Evolutionary conservation across 2,797 vertebrate species (phyloP), one percentile per base, ranked within the genome.

Genomic region (Tolypeutes matacus): DNA sequence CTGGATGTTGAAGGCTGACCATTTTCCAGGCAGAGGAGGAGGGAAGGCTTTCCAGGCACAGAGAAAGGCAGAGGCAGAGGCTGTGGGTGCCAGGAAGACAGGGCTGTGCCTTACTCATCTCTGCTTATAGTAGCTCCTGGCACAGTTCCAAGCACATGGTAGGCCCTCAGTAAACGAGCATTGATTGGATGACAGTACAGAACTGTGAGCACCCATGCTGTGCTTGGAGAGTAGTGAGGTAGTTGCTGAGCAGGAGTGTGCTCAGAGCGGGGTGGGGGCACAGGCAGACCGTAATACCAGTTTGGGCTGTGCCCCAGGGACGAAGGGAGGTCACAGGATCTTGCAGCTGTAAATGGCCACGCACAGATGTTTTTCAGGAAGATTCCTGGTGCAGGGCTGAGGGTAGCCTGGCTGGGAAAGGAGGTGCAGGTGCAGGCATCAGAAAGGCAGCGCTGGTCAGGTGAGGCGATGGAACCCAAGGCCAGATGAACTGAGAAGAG

Each of bases 1-100:
- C 46, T 78, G 42, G 39, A 89, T 29, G 13, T 53, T 36, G 77
- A 87, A 76, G n/a, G 77, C 78, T 67, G 46, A 72, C 23, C 23
- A 15, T 82, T 56, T 94, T 83, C 53, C 91, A 84, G 81, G 81
- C 34, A 69, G 58, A 60, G 51, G 60, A 77, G 70, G 77, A 88
- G 21, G 51, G 67, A 34, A 76, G n/a, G 46, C 11, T n/a, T 83
- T 76, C 75, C 80, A 93, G 95, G 51, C 69, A 75, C 0, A 49
- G 34, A 85, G n/a, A 46, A 39, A 84, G 53, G 49, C 20, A 31
- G 13, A 29, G 58, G 53, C 89, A 42, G 70, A 70, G 39, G 25
- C 12, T 7, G 3, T 10, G 51, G 31, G 46, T 70, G 34, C 80
- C 86, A 62, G 89, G 70, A 85, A 67, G 60, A 11, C 14, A 39